Evolutionary conservation across 2,113 vertebrate genomes (phyloP).

Genomic region (Misgurnus anguillicaudatus): DNA sequence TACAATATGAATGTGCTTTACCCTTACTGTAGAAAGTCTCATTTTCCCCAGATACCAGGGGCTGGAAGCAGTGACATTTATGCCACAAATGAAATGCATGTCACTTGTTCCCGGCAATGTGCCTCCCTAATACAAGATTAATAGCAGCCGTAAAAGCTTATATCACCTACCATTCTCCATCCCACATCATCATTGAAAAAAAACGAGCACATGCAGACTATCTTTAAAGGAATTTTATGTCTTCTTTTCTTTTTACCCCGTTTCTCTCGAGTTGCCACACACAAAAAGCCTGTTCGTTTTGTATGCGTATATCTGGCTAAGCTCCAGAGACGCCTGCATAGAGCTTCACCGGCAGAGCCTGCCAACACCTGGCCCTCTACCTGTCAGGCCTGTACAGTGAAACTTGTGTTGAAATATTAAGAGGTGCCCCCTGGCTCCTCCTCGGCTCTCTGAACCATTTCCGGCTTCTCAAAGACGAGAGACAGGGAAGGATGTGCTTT

Average conservation of each 20-base stretch:
- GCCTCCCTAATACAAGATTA: slow-evolving; percentile 57
- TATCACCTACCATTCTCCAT: slow-evolving; percentile 50
- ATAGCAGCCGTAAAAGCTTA: slow-evolving; percentile 57
- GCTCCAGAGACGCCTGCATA: slow-evolving; percentile 29
- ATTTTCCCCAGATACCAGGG: slow-evolving; percentile 53
- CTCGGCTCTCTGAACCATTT: slow-evolving; percentile 37
- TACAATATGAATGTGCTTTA: slow-evolving; percentile 44
- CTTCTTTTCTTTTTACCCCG: not conserved
- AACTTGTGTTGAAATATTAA: slow-evolving; percentile 60
- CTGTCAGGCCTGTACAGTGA: slow-evolving; percentile 44
- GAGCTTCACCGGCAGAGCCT: slow-evolving; percentile 29
- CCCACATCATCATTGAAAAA: slow-evolving; percentile 54
- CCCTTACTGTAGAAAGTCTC: slow-evolving; percentile 24
- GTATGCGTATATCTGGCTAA: slow-evolving; percentile 39
- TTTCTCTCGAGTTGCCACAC: not conserved
- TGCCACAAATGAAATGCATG: slow-evolving; percentile 48
- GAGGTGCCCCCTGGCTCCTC: slow-evolving; percentile 44
- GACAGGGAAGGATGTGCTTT: not conserved
- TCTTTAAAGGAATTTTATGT: not conserved
- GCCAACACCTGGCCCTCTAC: slow-evolving; percentile 54
- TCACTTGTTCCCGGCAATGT: slow-evolving; percentile 39
- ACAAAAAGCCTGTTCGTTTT: slow-evolving; percentile 7
- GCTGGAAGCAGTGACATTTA: slow-evolving; percentile 54
- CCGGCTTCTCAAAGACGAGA: slow-evolving; percentile 25
- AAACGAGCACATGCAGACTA: slow-evolving; percentile 23